Conservation (phyloP, 2,888 invertebrate species). For the Drosophila leonis region DNA sequence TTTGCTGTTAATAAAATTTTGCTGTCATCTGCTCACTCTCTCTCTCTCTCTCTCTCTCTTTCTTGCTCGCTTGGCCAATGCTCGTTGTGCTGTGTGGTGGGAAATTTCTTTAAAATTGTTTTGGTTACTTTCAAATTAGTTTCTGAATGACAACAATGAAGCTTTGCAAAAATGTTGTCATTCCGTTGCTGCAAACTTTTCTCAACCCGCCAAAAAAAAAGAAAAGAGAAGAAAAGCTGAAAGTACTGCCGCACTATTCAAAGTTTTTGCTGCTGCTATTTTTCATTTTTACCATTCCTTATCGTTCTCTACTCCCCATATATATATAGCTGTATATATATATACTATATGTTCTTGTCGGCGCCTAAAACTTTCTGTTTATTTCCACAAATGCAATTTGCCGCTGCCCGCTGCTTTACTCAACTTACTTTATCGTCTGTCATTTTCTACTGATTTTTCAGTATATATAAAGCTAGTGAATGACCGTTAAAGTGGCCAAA, state of each 20-base stretch:
- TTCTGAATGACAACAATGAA: constrained; percentile 80
- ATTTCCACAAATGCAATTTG: constrained; percentile 80
- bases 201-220: constrained; percentile 25
- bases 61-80: constrained; percentile 21
- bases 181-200: constrained; percentile 80
- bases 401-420: constrained; percentile 45
- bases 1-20: constrained; percentile 79
- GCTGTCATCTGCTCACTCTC: constrained; percentile 58
- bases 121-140: constrained; percentile 83
- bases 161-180: constrained; percentile 82
- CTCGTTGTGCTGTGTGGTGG: constrained; percentile 66
- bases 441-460: constrained; percentile 79
- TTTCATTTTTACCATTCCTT: constrained; percentile 70
- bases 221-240: neutral
- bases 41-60: neutral
- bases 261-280: constrained; percentile 59
- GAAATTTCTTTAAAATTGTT: constrained; percentile 82
- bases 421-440: constrained; percentile 74
- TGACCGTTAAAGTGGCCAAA: constrained; percentile 57
- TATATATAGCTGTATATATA: constrained; percentile 13
- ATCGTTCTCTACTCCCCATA: constrained; percentile 35
- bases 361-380: constrained; percentile 75
- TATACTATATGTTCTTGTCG: constrained; percentile 32
- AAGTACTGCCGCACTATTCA: constrained; percentile 65
- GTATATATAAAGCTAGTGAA: constrained; percentile 76